Evolutionary conservation across 1,140 invertebrate genomes (phyloP).

Genomic region (Anoplophora glabripennis): DNA sequence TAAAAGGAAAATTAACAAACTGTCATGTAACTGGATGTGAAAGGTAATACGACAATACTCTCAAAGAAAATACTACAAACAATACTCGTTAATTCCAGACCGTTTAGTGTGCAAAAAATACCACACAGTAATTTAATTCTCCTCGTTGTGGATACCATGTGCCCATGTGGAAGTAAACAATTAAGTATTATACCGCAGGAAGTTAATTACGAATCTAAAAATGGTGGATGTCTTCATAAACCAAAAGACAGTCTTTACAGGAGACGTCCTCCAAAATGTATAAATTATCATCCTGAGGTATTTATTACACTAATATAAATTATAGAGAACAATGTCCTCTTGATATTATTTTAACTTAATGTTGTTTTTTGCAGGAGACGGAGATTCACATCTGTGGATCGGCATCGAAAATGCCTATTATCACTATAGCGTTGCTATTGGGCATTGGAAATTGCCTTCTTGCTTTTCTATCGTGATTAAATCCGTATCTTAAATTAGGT

Average conservation of each 20-base stretch:
- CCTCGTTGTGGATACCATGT: conserved; percentile 83
- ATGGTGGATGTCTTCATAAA: conserved; percentile 43
- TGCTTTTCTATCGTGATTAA: conserved; percentile 36
- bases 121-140: conserved; percentile 87
- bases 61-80: conserved; percentile 5
- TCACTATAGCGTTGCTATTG: conserved; percentile 28
- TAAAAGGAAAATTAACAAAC: conserved; percentile 87
- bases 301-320: conserved; percentile 17
- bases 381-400: conserved; percentile 71
- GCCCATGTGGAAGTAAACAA: conserved; percentile 82
- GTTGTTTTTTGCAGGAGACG: conserved; percentile 57
- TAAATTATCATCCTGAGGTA: conserved; percentile 85
- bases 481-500: conserved; percentile 17
- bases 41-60: conserved; percentile 56
- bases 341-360: too few species aligned
- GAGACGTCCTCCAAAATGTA: conserved; percentile 72
- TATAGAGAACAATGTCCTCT: too few species aligned
- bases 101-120: conserved; percentile 91
- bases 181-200: conserved; percentile 77
- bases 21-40: conserved; percentile 87
- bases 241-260: conserved; percentile 51
- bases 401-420: conserved; percentile 36
- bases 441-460: conserved; percentile 31
- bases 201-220: conserved; percentile 52
- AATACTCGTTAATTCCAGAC: conserved; percentile 53